Base-by-base conservation (phyloP, 2,888 invertebrate species). In the Prenolepis imparis region DNA sequence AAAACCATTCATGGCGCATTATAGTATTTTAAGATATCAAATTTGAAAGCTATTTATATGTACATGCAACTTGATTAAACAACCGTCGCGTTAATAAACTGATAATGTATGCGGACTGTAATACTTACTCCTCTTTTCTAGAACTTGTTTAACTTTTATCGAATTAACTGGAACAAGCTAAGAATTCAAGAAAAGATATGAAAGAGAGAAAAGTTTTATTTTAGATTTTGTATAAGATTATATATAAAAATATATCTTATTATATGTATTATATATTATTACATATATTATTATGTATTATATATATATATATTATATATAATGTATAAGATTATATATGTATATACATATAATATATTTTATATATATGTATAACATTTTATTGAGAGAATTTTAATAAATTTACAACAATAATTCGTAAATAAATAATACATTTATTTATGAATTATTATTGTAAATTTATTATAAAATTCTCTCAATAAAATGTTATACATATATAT, bases 1-100 rank as follows among this genome's bases (percentile, higher is more conserved):
- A 74, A n/a, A 63, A 81, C 61, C 81, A 28, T 66, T 41, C 64
- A 18, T 83, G 83, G 83, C 64, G 82, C 36, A 70, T 75, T 75
- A 81, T 64, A 73, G 57, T 67, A 36, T 75, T 83, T 55, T 83
- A 83, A 63, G 44, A 41, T 59, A 57, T 28, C 74, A 32, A 59
- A 55, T 78, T 61, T 74, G 73, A 74, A 63, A 55, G 32, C 15
- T 74, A 63, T 74, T 74, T 74, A 61, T 73, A n/a, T 73, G 61
- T 74, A 63, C 63, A 74, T 74, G 57, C 63, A 15, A 44, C 28
- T 74, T 63, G 63, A 63, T 74, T 28, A 63, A 74, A 63, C 64
- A 21, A 74, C n/a, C 63, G 63, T 74, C 61, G 73, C 11, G n/a
- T 41, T 41, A 74, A 12, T 74, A 44, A 74, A 74, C 61, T 61